Evolutionary conservation across 1,140 invertebrate species (phyloP).

Genomic region (Drosophila lini): DNA sequence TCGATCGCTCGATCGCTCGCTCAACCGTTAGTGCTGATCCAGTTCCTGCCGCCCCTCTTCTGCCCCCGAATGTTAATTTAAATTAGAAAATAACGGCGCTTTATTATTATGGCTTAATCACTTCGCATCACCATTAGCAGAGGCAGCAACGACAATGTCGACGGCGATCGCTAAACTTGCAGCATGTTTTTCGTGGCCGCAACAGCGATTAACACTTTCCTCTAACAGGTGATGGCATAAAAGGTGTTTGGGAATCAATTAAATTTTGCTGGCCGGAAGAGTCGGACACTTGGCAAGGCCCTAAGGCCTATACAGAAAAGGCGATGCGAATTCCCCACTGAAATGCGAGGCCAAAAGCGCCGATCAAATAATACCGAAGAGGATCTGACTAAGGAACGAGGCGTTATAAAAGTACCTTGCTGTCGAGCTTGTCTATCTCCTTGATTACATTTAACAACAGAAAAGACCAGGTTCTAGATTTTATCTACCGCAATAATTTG

Average conservation of each 20-base stretch:
- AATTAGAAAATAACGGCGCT: constrained; percentile 76
- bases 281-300: constrained; percentile 45
- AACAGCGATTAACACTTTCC: constrained; percentile 73
- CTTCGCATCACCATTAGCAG: constrained; percentile 55
- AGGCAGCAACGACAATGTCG: constrained; percentile 16
- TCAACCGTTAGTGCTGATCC: constrained; percentile 59
- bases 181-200: constrained; percentile 48
- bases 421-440: neutral
- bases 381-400: constrained; percentile 39
- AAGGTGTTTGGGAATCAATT: constrained; percentile 77
- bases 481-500: constrained; percentile 1
- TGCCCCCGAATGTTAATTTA: constrained; percentile 65
- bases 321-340: constrained; percentile 39
- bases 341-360: constrained; percentile 53
- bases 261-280: constrained; percentile 51
- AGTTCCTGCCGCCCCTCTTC: constrained; percentile 30
- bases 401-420: neutral
- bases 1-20: constrained; percentile 5
- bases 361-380: constrained; percentile 60
- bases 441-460: constrained; percentile 1
- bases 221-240: constrained; percentile 59
- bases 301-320: constrained; percentile 36
- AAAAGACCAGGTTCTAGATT: neutral
- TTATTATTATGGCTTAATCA: constrained; percentile 82
- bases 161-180: constrained; percentile 42